Evolutionary conservation across 2,888 invertebrate species (phyloP), one percentile per base, ranked within the genome.

Genomic region (Selenia dentaria): DNA sequence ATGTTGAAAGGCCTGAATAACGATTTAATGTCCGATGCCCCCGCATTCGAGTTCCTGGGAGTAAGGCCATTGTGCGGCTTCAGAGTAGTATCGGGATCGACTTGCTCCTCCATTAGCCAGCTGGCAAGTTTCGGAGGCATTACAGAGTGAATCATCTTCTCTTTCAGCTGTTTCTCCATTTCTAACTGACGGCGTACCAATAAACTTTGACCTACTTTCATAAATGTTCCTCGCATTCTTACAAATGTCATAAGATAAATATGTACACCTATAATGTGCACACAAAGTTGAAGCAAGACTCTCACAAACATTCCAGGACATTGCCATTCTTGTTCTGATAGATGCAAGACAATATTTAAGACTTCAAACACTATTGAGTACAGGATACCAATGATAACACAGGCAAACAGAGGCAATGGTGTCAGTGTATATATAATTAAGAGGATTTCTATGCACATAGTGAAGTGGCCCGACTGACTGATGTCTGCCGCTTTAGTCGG

Each of bases 121-220:
- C 94, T 93, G 1, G 98, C 97, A 1, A 98, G 96, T 72, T 95
- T 96, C 0, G 97, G 97, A 5, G 99, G 99, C 99, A 99, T 99
- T 46, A 99, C 96, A 13, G 98, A 98, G 76, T 96, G 96, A 64
- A 98, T 98, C 98, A 99, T 98, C 79, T 98, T 97, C 79, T 98
- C 98, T 79, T 98, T 98, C 29, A 98, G 91, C 72, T 96, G 96
- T 67, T 97, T 98, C 77, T 99, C 99, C 92, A 96, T 94, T 83
- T 98, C 97, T 46, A 99, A 85, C 75, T 98, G 98, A 37, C 96
- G 92, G 18, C 97, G 92, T 2, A 98, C 98, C 47, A 98, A 88
- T 49, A 98, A 88, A 65, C 98, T 97, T 79, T 98, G 98, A 0
- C 98, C 98, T 36, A 96, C 97, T 91, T 98, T 98, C 95, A 98